These are phyloP conservation scores for Babylonia areolata DNA, from an alignment of 1,140 invertebrate genomes.

Conservation along the genomic window DNA sequence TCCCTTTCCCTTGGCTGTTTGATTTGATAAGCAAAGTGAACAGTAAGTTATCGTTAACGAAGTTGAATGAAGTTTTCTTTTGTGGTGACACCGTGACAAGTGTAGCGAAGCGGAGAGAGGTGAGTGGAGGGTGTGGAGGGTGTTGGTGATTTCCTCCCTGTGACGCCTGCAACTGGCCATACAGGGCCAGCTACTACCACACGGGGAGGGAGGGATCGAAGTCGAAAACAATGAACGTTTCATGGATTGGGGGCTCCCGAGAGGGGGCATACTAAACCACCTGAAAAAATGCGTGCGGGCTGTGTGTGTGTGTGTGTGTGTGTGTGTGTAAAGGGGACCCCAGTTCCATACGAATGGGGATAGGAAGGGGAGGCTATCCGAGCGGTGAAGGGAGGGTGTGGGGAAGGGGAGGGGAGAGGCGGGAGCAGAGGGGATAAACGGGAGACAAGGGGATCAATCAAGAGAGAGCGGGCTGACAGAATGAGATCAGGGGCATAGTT, in stretches of 20 bases:
- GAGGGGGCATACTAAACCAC: background rate
- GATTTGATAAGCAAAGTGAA: too few species aligned
- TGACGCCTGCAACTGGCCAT: background rate
- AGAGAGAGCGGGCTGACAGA: conserved; percentile 11
- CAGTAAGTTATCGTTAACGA: too few species aligned
- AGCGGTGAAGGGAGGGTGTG: background rate
- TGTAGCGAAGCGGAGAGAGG: too few species aligned
- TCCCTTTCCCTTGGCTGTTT: too few species aligned
- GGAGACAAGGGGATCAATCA: conserved; percentile 19
- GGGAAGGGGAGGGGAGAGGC: background rate
- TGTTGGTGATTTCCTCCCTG: background rate
- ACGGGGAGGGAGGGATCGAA: background rate
- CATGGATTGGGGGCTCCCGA: background rate
- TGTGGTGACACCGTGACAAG: too few species aligned
- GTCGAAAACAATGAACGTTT: conserved; percentile 19
- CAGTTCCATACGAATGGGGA: background rate
- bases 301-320: background rate
- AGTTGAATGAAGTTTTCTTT: too few species aligned
- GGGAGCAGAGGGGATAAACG: background rate
- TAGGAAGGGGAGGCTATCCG: background rate
- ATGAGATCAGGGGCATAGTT: conserved; percentile 20
- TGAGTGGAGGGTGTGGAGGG: background rate
- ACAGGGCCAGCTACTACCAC: background rate
- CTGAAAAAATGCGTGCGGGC: background rate
- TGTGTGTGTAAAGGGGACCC: background rate